Evolutionary conservation across 2,888 invertebrate genomes (phyloP).

Genomic region (Ecliptopera silaceata): DNA sequence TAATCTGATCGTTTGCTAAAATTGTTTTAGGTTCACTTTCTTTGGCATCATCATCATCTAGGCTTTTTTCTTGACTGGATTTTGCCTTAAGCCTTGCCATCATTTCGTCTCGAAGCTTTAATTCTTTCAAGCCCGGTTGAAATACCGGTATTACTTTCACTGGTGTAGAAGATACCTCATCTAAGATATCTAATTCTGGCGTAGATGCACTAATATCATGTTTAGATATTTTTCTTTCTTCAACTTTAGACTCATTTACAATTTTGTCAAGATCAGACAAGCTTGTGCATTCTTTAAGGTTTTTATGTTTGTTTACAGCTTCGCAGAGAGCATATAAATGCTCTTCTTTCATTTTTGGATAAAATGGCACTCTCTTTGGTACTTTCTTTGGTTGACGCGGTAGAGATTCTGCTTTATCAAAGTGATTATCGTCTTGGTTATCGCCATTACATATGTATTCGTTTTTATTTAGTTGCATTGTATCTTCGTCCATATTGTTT

Average conservation of each 20-base stretch:
- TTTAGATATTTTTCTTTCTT: background rate
- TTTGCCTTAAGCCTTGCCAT: slow-evolving; percentile 7
- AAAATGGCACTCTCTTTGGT: slow-evolving; percentile 9
- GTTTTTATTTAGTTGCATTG: background rate
- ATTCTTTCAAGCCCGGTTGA: slow-evolving; percentile 3
- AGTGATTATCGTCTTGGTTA: background rate
- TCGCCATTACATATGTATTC: slow-evolving; percentile 2
- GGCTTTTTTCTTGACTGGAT: background rate
- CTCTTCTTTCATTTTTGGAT: slow-evolving; percentile 26
- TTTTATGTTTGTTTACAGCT: slow-evolving; percentile 37
- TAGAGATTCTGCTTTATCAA: background rate
- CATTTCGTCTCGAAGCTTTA: slow-evolving; percentile 18
- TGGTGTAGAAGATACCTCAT: slow-evolving; percentile 2
- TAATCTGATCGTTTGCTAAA: background rate
- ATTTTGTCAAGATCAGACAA: slow-evolving; percentile 45
- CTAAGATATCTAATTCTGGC: slow-evolving; percentile 12
- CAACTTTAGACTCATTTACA: slow-evolving; percentile 26
- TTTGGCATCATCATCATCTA: background rate
- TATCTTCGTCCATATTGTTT: slow-evolving; percentile 10
- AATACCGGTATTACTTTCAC: slow-evolving; percentile 4
- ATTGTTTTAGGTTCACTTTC: background rate
- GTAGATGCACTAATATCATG: slow-evolving; percentile 14
- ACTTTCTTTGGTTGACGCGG: slow-evolving; percentile 11
- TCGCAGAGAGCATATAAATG: slow-evolving; percentile 46
- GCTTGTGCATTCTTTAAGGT: slow-evolving; percentile 39